Evolutionary conservation across 2,113 vertebrate genomes (phyloP), one percentile per base, ranked within the genome.

Genomic region (Pavo muticus): DNA sequence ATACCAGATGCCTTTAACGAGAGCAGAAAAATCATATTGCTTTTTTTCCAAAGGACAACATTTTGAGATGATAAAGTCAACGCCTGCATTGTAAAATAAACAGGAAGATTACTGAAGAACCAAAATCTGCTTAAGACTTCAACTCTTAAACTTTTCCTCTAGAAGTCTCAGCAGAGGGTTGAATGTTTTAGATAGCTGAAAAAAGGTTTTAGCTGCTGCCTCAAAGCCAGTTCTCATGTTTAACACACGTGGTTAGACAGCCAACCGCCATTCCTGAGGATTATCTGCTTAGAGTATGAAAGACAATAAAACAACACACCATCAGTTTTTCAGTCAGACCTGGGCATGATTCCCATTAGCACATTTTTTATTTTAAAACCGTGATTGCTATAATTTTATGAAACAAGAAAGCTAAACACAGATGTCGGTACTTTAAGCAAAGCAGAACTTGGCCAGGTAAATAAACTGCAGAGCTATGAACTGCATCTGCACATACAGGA

Each of bases 301-400:
- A 96, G 80, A 94, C 86, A 91, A 91, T 83, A 95, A 89, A 96
- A 96, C 56, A 91, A 91, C 57, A 44, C 44, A 63, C 77, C 75
- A 88, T 5, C 0, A 0, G 1, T 50, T 90, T 93, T 88, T 88
- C 93, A 93, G 88, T 35, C 86, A 93, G 92, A 93, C 37, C 39
- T 59, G 72, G 94, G 92, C 92, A 92, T n/a, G 81, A 86, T 82
- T 91, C 87, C 88, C 82, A 77, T 78, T 88, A 57, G 52, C 65
- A 59, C 70, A 61, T 87, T 95, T 57, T 90, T 88, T 75, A 76
- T 81, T 80, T 88, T 86, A 93, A 78, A 94, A 92, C 27, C 59
- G 70, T 10, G 32, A 69, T 63, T 78, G 35, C 61, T 88, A 50
- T n/a, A 56, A 82, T 91, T 93, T 85, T 84, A 76, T 56, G 93